A percentile compares a stretch with the other conserved stretches of the same genome.
These are phyloP conservation scores for Phoenicopterus ruber DNA, from an alignment of 2,113 vertebrate genomes.

Conservation along the genomic window DNA sequence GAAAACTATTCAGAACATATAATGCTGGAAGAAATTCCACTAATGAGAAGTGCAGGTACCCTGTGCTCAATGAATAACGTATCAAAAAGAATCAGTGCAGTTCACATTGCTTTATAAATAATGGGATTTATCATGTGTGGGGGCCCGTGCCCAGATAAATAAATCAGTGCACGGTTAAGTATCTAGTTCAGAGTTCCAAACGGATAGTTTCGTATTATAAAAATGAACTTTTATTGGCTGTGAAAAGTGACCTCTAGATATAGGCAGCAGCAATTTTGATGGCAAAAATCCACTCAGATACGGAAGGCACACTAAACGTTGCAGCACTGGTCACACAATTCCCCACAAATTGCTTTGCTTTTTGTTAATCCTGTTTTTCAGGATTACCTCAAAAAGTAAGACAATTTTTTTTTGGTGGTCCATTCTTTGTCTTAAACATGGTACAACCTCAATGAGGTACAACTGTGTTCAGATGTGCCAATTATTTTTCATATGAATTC, in stretches of 20 bases:
- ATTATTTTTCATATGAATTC: background rate
- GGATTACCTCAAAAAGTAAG: background rate
- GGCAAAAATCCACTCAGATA: background rate
- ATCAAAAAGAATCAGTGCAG: background rate
- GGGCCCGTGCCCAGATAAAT: background rate
- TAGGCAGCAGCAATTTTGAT: background rate
- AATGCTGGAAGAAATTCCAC: background rate
- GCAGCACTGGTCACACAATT: background rate
- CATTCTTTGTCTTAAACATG: background rate
- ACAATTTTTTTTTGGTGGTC: background rate
- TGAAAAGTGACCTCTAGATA: background rate
- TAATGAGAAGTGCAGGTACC: background rate
- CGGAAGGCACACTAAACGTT: accelerated
- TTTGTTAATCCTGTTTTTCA: background rate
- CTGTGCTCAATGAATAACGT: background rate
- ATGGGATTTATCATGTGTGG: background rate
- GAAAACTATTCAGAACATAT: background rate
- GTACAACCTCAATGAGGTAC: background rate
- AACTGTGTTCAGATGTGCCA: background rate
- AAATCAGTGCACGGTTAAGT: background rate
- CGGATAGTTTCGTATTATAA: background rate
- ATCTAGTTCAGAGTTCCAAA: background rate
- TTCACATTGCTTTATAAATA: background rate
- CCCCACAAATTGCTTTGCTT: background rate
- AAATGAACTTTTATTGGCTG: background rate